Base-by-base conservation (phyloP, 2,797 vertebrate genomes). In the Amblyraja radiata region DNA sequence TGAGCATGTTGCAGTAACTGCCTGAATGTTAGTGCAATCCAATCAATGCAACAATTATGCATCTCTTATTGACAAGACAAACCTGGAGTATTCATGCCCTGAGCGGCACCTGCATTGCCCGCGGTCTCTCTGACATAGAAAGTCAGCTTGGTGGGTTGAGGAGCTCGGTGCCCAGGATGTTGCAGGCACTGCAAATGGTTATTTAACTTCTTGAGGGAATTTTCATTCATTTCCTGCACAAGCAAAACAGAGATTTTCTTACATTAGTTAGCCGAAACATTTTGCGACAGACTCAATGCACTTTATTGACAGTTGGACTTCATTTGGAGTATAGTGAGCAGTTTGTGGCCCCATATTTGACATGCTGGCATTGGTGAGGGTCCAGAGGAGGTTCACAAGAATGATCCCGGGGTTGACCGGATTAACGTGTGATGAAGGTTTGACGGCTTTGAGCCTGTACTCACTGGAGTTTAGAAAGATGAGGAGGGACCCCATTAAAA, bases 151-250 rank as follows among this genome's bases (percentile, higher is more conserved):
- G 97, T 97, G 76, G 98, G 98, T 95, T 97, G 97, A 93, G 97
- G 95, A 61, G 96, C 96, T 77, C 93, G 95, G 74, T 95, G 95
- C 23, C 97, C 97, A 2, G 97, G 97, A 94, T 97, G 99, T 95
- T 99, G 98, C 36, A 99, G 96, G 94, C 96, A 98, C 94, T 99
- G 98, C 95, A 99, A 96, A 94, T 99, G 99, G 74, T 97, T 98
- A 95, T 98, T 99, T 94, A 99, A 95, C 94, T 97, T 97, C 96
- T 99, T 98, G 77, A 99, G 96, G 36, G 99, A 99, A 95, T 98
- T 98, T 96, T 99, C 98, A 96, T 99, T 99, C 94, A 99, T 97
- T 95, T 98, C 98, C 99, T 99, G 95, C 88, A 91, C 93, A 93
- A 94, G 93, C 94, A 94, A 61, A 93, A 80, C 93, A 46, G 36